A percentile compares a stretch with the other conserved stretches of the same genome.
phyloP scores from a whole-genome alignment of 2,888 invertebrate genomes.

The Caenorhabditis panamensis region DNA sequence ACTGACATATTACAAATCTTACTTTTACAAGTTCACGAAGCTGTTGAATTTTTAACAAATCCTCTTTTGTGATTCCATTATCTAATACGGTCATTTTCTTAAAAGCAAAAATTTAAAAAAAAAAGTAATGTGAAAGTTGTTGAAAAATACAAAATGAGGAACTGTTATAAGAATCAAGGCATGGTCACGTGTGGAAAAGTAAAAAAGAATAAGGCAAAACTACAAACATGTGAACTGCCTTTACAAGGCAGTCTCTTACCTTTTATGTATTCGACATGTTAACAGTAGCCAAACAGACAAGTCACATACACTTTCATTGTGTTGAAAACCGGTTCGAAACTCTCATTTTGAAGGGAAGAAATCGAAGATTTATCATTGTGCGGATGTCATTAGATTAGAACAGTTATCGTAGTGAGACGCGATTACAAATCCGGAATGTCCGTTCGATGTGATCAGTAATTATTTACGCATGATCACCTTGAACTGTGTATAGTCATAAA shows the following conservation, averaged over 20 bases:
- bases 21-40: conserved; percentile 70
- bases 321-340: conserved; percentile 49
- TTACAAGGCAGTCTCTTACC: conserved; percentile 9
- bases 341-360: conserved; percentile 15
- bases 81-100: conserved; percentile 32
- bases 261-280: conserved; percentile 51
- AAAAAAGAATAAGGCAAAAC: background rate
- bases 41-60: conserved; percentile 38
- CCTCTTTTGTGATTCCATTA: conserved; percentile 18
- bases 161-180: no score
- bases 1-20: background rate
- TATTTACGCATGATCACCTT: conserved; percentile 51
- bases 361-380: conserved; percentile 30
- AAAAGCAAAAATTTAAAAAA: no score
- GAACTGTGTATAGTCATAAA: background rate
- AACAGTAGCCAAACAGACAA: conserved; percentile 44
- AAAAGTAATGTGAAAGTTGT: background rate
- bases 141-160: background rate
- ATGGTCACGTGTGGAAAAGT: background rate
- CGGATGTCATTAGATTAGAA: background rate
- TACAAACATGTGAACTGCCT: conserved; percentile 7
- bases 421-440: conserved; percentile 10
- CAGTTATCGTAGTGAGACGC: conserved; percentile 6
- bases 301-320: conserved; percentile 43
- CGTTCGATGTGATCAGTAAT: conserved; percentile 19